Evolutionary conservation across 1,140 invertebrate genomes (phyloP), one percentile per base, ranked within the genome.

Genomic region (Aphelenchoides fujianensis): DNA sequence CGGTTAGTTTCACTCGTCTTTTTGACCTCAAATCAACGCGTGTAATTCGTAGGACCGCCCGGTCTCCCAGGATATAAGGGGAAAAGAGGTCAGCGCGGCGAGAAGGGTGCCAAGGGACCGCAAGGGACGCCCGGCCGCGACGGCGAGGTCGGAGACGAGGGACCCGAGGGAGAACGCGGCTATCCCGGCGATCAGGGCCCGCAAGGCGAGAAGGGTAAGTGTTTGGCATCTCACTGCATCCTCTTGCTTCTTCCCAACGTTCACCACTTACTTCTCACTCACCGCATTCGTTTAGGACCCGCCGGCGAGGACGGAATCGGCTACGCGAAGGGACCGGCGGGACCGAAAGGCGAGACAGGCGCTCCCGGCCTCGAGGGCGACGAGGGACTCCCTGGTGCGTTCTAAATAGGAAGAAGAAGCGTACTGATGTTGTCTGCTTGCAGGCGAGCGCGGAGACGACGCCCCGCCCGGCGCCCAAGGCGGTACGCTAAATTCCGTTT

Each of bases 221-320:
- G n/a, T n/a, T n/a, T n/a, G n/a, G n/a, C n/a, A n/a, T n/a, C n/a
- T n/a, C n/a, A n/a, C n/a, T n/a, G n/a, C n/a, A n/a, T n/a, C n/a
- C n/a, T n/a, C n/a, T n/a, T n/a, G n/a, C n/a, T n/a, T n/a, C n/a
- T n/a, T n/a, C n/a, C n/a, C n/a, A n/a, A n/a, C n/a, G n/a, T n/a
- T n/a, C n/a, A n/a, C n/a, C n/a, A n/a, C n/a, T n/a, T n/a, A n/a
- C n/a, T n/a, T n/a, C n/a, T n/a, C 12, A 48, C 23, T 12, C 23
- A 48, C 12, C 23, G 12, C 23, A 48, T 7, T 59, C 19, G 28
- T 5, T 59, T 32, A 23, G 70, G 70, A n/a, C 9, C 32, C 16
- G 41, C 70, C n/a, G 70, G 70, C 35, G 63, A 69, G 59, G 63
- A 71, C 36, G 70, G 64, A 27, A 69, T 69, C 64, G 63, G 63